A percentile compares a stretch with the other conserved stretches of the same genome.
Conservation (phyloP, 2,113 vertebrate species). For the Argyrosomus japonicus region DNA sequence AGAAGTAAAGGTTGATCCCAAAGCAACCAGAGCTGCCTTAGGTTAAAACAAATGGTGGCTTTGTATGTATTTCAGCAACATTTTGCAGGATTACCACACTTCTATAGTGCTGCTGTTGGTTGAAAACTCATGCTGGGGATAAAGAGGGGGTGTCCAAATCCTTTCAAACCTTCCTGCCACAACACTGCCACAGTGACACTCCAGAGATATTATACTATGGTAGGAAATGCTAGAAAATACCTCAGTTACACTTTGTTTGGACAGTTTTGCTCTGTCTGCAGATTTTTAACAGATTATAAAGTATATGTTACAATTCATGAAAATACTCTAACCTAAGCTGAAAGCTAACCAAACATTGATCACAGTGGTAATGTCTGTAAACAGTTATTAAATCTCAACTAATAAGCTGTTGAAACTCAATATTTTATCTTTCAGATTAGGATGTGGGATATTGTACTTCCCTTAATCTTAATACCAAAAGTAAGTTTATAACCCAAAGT, state of each 20-base stretch:
- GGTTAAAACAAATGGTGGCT: slow-evolving; percentile 31
- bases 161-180: slow-evolving; percentile 33
- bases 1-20: slow-evolving; percentile 4
- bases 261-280: too few species aligned
- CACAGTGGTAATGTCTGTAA: too few species aligned
- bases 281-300: too few species aligned
- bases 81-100: slow-evolving; percentile 44
- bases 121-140: slow-evolving; percentile 31
- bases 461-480: too few species aligned
- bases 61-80: slow-evolving; percentile 53
- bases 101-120: slow-evolving; percentile 28
- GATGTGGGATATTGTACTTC: neutral
- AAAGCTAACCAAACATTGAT: too few species aligned
- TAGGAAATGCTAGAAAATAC: too few species aligned
- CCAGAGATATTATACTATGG: neutral
- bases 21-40: slow-evolving; percentile 21
- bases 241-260: too few species aligned
- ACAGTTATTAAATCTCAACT: too few species aligned
- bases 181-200: neutral
- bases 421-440: neutral
- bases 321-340: too few species aligned
- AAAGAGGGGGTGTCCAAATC: slow-evolving; percentile 47
- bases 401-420: neutral
- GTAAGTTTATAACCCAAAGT: too few species aligned
- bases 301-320: too few species aligned